Evolutionary conservation across 2,113 vertebrate species (phyloP), one percentile per base, ranked within the genome.

Genomic region (Todiramphus saurophagus): DNA sequence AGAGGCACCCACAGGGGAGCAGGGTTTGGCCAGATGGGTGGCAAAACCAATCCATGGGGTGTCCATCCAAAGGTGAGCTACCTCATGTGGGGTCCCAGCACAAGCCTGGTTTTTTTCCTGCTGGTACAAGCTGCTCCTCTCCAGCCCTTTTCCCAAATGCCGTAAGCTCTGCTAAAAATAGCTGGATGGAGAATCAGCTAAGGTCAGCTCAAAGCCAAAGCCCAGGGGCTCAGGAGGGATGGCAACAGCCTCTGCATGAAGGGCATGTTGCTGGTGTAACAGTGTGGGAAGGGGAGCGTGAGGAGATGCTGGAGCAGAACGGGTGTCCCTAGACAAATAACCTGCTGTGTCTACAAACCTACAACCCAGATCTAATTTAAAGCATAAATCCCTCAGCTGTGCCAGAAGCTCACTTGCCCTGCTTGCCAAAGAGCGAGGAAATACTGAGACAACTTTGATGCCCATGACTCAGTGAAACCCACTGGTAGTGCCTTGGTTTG

Each of bases 111-210:
- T 83, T 83, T 90, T 69, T 31, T 81, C 82, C 76, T 85, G 35
- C 79, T 37, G 66, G 53, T 73, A 82, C 76, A 68, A 87, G 53
- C 68, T 74, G 44, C 89, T 87, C 55, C 68, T 69, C 53, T 77
- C 83, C 82, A 94, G 77, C 43, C 16, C 0, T 53, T n/a, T 83
- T 72, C 78, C 74, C 75, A 79, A 82, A 68, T 1, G 6, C 68
- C 5, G 1, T 21, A 67, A 93, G 69, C 85, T 70, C 79, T 88
- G 83, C 80, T 93, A 80, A 94, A 93, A 91, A 93, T 56, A 94
- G 11, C 30, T 30, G 77, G 13, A 2, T 20, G 55, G 58, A 80
- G 77, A 87, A 66, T 78, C 83, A 93, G 62, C 80, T 90, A 70
- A 92, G 74, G 74, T 70, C 91, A 84, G 85, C 13, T 5, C 73